These are phyloP conservation scores for Metopia argyrocephala DNA, from an alignment of 2,888 invertebrate genomes.

Conservation along the genomic window DNA sequence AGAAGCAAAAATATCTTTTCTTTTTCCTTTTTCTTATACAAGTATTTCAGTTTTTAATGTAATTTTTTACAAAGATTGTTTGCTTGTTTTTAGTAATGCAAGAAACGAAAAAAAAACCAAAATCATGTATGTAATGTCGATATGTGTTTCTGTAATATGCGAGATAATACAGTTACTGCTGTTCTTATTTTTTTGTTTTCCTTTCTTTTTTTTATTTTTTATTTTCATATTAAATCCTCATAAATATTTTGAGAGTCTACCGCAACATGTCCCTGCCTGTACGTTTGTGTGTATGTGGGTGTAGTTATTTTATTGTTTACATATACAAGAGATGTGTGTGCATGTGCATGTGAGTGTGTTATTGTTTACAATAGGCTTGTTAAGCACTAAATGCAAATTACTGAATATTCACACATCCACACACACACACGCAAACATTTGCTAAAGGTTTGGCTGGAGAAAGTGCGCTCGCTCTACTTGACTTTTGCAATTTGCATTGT, in stretches of 20 bases:
- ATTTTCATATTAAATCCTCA: slow-evolving; percentile 5
- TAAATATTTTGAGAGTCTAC: neutral
- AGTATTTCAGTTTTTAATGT: no score
- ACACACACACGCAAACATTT: neutral
- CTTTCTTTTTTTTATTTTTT: no score
- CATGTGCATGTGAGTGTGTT: neutral
- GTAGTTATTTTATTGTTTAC: neutral
- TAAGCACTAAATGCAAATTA: slow-evolving; percentile 42
- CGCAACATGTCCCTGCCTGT: neutral
- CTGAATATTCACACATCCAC: neutral
- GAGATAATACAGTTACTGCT: neutral
- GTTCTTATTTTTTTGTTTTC: neutral
- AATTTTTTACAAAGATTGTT: neutral
- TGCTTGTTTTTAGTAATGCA: no score
- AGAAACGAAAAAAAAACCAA: no score
- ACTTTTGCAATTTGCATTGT: slow-evolving; percentile 43
- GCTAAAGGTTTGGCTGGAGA: slow-evolving; percentile 15
- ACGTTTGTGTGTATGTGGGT: neutral
- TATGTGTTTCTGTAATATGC: neutral
- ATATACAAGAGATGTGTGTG: neutral
- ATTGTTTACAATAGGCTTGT: slow-evolving; percentile 30
- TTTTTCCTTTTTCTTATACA: neutral
- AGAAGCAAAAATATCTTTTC: neutral
- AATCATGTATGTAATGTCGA: no score
- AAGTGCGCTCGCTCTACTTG: slow-evolving; percentile 26